phyloP scores from a whole-genome alignment of 1,140 invertebrate species.

The Tetranychus urticae region DNA sequence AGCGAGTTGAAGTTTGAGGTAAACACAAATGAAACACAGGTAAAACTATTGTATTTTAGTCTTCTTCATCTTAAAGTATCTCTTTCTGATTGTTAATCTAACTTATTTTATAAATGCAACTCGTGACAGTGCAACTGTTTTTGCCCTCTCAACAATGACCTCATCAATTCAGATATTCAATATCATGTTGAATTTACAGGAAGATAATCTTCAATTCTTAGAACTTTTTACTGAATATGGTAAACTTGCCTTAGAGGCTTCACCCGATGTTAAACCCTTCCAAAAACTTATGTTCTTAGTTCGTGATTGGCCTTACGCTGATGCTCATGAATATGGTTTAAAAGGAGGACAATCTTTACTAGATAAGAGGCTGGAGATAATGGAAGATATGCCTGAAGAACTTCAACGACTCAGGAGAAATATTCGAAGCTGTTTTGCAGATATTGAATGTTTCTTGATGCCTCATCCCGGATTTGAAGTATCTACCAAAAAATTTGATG shows the following conservation, averaged over 20 bases:
- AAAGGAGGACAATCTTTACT: conserved; percentile 67
- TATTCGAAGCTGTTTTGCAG: conserved; percentile 78
- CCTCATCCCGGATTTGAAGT: conserved; percentile 92
- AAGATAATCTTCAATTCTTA: conserved; percentile 25
- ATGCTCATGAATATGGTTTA: conserved; percentile 76
- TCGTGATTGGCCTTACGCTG: conserved; percentile 93
- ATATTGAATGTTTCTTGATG: conserved; percentile 89
- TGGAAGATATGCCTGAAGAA: conserved; percentile 26
- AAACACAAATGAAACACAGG: too few species aligned
- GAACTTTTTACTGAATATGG: conserved; percentile 77
- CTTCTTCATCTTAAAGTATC: too few species aligned
- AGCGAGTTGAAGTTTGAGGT: too few species aligned
- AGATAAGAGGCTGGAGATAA: conserved; percentile 38
- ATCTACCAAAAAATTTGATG: conserved; percentile 85
- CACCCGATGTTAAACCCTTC: conserved; percentile 55
- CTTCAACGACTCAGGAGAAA: conserved; percentile 78
- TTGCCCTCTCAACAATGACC: conserved; percentile 40
- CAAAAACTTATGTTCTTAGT: conserved; percentile 81
- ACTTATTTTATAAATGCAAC: conserved; percentile 31
- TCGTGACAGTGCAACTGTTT: conserved; percentile 84
- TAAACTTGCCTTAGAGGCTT: conserved; percentile 67
- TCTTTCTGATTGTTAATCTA: too few species aligned
- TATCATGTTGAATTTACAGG: conserved; percentile 27
- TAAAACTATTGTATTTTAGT: too few species aligned
- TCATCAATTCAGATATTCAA: conserved; percentile 31